Conservation (phyloP, 2,113 vertebrate genomes). For the Myiopsitta monachus region DNA sequence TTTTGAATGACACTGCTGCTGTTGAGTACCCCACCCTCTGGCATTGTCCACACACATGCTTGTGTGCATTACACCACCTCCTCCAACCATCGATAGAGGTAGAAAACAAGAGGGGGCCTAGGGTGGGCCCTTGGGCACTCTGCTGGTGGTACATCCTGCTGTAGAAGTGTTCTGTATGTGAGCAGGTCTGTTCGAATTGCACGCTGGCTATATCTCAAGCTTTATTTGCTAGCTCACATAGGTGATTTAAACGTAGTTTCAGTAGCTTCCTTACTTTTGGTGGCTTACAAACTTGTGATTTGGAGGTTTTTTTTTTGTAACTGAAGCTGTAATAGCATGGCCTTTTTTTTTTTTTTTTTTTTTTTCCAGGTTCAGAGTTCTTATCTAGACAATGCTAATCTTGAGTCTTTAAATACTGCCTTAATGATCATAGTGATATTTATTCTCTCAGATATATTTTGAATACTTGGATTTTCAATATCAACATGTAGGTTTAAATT, state of each 20-base stretch:
- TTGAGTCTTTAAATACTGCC: neutral
- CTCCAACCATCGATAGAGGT: rapidly evolving
- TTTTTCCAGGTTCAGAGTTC: neutral
- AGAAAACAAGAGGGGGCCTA: rapidly evolving
- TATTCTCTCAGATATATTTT: neutral
- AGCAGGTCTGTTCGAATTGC: neutral
- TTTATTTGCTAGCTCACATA: neutral
- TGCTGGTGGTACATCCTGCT: neutral
- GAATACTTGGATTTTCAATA: neutral
- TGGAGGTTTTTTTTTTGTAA: neutral
- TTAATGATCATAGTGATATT: neutral
- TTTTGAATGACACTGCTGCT: neutral
- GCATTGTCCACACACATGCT: no score
- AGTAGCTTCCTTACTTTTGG: neutral
- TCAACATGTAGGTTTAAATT: neutral
- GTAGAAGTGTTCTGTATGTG: rapidly evolving
- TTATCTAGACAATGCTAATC: conserved; percentile 7
- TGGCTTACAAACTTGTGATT: neutral
- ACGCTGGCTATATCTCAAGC: rapidly evolving
- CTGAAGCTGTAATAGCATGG: neutral
- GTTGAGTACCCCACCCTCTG: neutral
- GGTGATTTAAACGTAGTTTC: neutral
- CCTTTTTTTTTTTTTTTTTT: neutral
- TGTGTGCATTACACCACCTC: neutral
- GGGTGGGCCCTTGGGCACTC: neutral